These are phyloP conservation scores for Pipistrellus pipistrellus DNA, from an alignment of 2,797 vertebrate genomes.

Conservation along the genomic window DNA sequence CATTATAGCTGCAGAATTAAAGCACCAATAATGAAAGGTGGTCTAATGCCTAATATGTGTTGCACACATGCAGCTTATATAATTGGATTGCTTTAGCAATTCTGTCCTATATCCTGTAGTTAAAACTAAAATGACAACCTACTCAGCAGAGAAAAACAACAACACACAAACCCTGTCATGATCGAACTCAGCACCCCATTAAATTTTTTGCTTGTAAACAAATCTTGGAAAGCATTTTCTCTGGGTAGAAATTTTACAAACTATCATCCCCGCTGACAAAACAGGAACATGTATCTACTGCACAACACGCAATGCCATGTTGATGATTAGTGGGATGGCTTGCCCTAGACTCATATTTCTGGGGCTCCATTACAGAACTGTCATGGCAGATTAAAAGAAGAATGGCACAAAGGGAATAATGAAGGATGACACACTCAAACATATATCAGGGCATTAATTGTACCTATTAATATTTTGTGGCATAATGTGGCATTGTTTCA, in stretches of 20 bases:
- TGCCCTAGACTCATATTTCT: slow-evolving; percentile 90
- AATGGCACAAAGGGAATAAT: slow-evolving; percentile 89
- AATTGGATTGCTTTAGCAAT: slow-evolving; percentile 83
- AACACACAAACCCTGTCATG: slow-evolving; percentile 57
- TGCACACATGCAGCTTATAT: slow-evolving; percentile 42
- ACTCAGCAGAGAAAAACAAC: slow-evolving; percentile 77
- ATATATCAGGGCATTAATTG: slow-evolving; percentile 79
- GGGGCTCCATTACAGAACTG: slow-evolving; percentile 86
- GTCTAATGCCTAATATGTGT: slow-evolving; percentile 65
- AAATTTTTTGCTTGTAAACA: slow-evolving; percentile 87
- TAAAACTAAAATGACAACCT: slow-evolving; percentile 85
- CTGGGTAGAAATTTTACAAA: slow-evolving; percentile 86
- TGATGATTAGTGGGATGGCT: slow-evolving; percentile 87
- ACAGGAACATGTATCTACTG: slow-evolving; percentile 79
- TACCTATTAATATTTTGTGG: slow-evolving; percentile 81
- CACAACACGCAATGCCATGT: slow-evolving; percentile 86
- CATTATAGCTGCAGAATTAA: slow-evolving; percentile 41
- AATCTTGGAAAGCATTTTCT: slow-evolving; percentile 88
- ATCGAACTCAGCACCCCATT: slow-evolving; percentile 87
- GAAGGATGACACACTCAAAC: slow-evolving; percentile 84
- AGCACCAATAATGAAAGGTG: slow-evolving; percentile 60
- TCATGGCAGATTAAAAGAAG: slow-evolving; percentile 80
- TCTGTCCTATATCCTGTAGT: slow-evolving; percentile 82
- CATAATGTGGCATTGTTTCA: slow-evolving; percentile 70
- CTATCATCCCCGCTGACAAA: slow-evolving; percentile 70